phyloP scores from a whole-genome alignment of 2,888 invertebrate genomes.

The Oscheius myriophilus region DNA sequence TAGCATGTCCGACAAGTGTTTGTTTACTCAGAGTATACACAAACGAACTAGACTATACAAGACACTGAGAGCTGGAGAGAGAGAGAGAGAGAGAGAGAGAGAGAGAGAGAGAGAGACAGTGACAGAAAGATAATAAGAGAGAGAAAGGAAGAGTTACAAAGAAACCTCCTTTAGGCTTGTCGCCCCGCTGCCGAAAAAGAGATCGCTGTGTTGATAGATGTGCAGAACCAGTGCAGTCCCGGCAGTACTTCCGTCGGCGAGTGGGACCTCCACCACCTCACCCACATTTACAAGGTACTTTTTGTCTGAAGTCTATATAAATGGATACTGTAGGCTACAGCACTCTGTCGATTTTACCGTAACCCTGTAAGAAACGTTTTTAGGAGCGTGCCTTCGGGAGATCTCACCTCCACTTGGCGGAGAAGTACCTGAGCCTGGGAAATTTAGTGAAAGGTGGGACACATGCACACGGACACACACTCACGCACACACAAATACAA shows the following conservation, averaged over 20 bases:
- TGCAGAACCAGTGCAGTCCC: constrained; percentile 42
- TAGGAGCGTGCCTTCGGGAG: constrained; percentile 27
- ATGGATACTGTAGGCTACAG: background rate
- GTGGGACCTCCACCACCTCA: constrained; percentile 57
- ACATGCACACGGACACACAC: no score
- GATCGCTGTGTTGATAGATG: constrained; percentile 54
- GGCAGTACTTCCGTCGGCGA: constrained; percentile 41
- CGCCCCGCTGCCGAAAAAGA: constrained; percentile 55
- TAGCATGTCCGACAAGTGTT: no score
- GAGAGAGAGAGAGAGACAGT: background rate
- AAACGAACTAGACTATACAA: no score
- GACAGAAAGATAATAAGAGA: background rate
- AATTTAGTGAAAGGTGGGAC: constrained; percentile 25
- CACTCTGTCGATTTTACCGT: background rate
- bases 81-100: background rate
- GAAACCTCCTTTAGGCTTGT: constrained; percentile 32
- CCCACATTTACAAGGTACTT: constrained; percentile 50
- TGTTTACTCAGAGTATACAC: no score
- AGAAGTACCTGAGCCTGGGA: constrained; percentile 23
- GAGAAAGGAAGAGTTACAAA: background rate
- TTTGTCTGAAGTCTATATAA: background rate
- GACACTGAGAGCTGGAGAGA: no score
- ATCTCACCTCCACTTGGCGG: constrained; percentile 13
- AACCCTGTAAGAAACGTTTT: background rate
- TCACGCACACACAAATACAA: no score